Conservation (phyloP, 2,113 vertebrate species). For the Tamias sibiricus region DNA sequence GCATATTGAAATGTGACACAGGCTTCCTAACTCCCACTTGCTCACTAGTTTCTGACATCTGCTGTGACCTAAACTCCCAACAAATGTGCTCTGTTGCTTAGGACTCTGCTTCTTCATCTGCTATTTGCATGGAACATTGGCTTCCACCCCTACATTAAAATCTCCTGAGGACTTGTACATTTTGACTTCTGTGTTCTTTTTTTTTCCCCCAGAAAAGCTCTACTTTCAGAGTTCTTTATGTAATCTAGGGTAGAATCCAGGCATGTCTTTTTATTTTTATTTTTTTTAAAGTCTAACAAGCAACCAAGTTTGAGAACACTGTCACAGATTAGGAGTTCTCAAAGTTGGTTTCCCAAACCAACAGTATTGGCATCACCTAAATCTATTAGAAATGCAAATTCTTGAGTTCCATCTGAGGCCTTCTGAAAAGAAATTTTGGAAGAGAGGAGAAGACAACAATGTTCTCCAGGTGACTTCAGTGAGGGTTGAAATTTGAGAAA, state of each 20-base stretch:
- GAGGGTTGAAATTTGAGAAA: not conserved
- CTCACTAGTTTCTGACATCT: not conserved
- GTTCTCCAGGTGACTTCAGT: not conserved
- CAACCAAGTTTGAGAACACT: not conserved
- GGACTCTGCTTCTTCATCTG: not conserved
- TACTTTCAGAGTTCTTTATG: not conserved
- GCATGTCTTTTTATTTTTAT: not conserved
- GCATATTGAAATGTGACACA: not conserved
- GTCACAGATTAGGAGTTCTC: not conserved
- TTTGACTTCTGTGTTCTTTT: not conserved
- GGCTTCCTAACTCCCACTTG: not conserved
- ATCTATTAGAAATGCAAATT: not conserved
- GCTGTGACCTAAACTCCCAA: not conserved
- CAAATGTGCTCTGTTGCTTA: not conserved
- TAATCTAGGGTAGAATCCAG: not conserved
- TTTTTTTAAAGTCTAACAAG: not conserved
- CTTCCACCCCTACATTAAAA: not conserved
- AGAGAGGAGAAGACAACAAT: accelerated
- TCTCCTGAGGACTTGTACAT: not conserved
- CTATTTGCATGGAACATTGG: not conserved
- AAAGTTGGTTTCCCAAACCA: not conserved
- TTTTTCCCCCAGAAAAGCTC: not conserved
- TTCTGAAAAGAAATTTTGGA: not conserved
- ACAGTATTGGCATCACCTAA: not conserved
- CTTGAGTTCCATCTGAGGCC: not conserved